Conservation (phyloP, 1,140 invertebrate genomes). For the Drosophila kurseongensis region DNA sequence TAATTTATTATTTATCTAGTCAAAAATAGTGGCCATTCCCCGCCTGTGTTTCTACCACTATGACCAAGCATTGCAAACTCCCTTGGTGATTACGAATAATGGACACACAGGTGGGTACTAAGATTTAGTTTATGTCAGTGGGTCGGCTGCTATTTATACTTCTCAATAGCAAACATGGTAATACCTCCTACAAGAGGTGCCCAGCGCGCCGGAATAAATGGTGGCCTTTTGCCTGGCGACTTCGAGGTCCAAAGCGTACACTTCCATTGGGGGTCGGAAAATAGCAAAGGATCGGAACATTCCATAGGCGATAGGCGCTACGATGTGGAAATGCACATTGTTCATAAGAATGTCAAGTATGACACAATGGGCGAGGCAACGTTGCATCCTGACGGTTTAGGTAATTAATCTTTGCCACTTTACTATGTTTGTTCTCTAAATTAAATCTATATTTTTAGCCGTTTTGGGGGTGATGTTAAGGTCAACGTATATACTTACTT, state of each 20-base stretch:
- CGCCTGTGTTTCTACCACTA: constrained; percentile 57
- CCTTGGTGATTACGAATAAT: constrained; percentile 54
- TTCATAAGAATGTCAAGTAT: constrained; percentile 67
- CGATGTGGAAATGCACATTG: constrained; percentile 77
- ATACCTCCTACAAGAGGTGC: constrained; percentile 39
- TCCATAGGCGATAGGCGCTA: constrained; percentile 49
- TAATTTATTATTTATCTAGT: constrained; percentile 7
- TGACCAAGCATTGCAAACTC: constrained; percentile 38
- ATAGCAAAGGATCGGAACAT: constrained; percentile 65
- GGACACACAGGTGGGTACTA: constrained; percentile 59
- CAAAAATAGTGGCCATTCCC: constrained; percentile 8
- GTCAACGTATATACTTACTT: neutral
- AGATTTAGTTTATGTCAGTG: no score
- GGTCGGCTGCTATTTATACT: accelerated
- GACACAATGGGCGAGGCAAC: constrained; percentile 44
- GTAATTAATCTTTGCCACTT: no score
- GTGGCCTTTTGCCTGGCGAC: constrained; percentile 86
- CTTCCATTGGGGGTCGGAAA: constrained; percentile 87
- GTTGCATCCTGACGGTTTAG: constrained; percentile 50
- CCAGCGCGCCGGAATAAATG: constrained; percentile 87
- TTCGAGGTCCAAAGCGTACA: constrained; percentile 88
- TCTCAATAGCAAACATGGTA: constrained; percentile 51
- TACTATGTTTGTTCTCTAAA: no score
- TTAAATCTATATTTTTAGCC: constrained; percentile 6
- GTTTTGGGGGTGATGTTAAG: constrained; percentile 65